A percentile compares a stretch with the other conserved stretches of the same genome.
Conservation (phyloP, 92 coral and sea anemone species). For the Epizoanthus rinbou region DNA sequence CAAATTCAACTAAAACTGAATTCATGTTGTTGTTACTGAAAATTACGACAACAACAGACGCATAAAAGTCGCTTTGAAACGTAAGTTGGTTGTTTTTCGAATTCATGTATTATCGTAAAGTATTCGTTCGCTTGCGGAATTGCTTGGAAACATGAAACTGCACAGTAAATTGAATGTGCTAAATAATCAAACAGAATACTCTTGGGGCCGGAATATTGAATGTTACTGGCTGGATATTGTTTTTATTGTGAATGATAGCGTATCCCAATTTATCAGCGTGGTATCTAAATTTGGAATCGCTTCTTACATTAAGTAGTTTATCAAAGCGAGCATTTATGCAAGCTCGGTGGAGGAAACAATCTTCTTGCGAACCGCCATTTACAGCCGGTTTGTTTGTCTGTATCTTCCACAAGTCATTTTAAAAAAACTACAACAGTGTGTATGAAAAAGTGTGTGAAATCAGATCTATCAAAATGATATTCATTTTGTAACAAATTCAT, state of each 20-base stretch:
- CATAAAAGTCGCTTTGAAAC: not conserved
- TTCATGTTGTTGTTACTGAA: not conserved
- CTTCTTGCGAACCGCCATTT: not conserved
- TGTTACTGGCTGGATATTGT: not conserved
- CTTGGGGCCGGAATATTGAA: not conserved
- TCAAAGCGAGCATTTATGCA: not conserved
- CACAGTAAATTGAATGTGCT: not conserved
- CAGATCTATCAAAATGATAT: too few relatives aligned
- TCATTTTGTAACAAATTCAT: too few relatives aligned
- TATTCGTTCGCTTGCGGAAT: not conserved
- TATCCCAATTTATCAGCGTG: not conserved
- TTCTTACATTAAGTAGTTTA: not conserved
- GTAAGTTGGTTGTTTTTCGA: not conserved
- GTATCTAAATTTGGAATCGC: not conserved
- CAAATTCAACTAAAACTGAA: not conserved
- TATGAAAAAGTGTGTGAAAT: too few relatives aligned
- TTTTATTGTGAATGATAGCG: not conserved
- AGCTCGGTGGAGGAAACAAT: too few relatives aligned
- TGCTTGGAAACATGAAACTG: not conserved
- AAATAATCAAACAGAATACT: not conserved
- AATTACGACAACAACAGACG: not conserved
- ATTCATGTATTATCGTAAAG: not conserved
- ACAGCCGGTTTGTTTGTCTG: not conserved
- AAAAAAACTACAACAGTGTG: too few relatives aligned
- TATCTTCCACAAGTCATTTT: too few relatives aligned